These are phyloP conservation scores for Hypanus sabinus DNA, from an alignment of 2,113 vertebrate species.

Conservation along the genomic window DNA sequence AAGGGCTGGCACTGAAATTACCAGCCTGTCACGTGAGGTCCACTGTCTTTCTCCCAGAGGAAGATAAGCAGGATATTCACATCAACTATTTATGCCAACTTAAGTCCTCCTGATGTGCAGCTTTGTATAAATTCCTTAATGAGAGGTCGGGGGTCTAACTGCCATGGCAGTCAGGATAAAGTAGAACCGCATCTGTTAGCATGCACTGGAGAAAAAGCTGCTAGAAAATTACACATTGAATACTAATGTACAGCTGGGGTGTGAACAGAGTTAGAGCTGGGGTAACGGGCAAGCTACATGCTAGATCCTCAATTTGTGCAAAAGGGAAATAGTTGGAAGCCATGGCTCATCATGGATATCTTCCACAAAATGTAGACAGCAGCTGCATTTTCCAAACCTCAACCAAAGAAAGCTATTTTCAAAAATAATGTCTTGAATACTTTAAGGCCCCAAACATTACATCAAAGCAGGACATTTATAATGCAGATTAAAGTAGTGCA, in stretches of 20 bases:
- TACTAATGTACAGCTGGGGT: constrained; percentile 12
- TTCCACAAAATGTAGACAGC: background rate
- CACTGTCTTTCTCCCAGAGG: constrained; percentile 10
- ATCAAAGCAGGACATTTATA: background rate
- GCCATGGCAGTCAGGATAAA: constrained; percentile 15
- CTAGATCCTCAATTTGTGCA: background rate
- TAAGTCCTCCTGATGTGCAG: constrained; percentile 16
- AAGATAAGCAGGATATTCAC: background rate
- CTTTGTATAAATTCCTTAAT: constrained; percentile 1
- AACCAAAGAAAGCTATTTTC: background rate
- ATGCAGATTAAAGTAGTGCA: background rate
- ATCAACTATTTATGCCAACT: constrained; percentile 4
- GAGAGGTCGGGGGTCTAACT: background rate
- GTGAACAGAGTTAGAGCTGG: background rate
- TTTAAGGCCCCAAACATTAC: background rate
- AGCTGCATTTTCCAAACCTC: background rate
- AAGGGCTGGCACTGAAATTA: constrained; percentile 14
- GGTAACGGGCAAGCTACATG: background rate
- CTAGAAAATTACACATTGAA: constrained; percentile 11
- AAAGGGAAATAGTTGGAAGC: background rate
- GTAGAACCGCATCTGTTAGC: background rate
- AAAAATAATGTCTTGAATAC: background rate
- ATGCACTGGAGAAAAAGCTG: background rate
- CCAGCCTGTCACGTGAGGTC: constrained; percentile 13
- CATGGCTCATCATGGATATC: background rate